These are phyloP conservation scores for Sphinx pinastri DNA, from an alignment of 2,888 invertebrate genomes.

Conservation along the genomic window DNA sequence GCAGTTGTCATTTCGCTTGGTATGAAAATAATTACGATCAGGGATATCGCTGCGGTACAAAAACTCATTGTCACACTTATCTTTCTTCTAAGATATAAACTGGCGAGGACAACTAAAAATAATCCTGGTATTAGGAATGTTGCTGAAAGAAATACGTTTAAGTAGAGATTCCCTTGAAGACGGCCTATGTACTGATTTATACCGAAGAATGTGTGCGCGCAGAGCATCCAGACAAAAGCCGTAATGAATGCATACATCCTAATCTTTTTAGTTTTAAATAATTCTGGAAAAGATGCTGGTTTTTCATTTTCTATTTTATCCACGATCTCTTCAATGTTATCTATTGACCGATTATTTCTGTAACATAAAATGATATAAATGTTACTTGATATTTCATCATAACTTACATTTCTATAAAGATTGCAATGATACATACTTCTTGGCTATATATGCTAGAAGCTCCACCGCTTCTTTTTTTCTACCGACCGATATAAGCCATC, in stretches of 20 bases:
- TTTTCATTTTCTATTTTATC: conserved; percentile 60
- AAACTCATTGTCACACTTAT: conserved; percentile 61
- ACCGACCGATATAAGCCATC: conserved; percentile 90
- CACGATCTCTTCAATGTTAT: conserved; percentile 62
- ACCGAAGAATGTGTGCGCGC: conserved; percentile 92
- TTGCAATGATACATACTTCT: conserved; percentile 50
- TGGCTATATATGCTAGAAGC: conserved; percentile 86
- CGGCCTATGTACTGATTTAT: conserved; percentile 91
- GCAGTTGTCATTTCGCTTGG: conserved; percentile 56
- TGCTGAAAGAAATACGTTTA: conserved; percentile 90
- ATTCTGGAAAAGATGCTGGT: conserved; percentile 73
- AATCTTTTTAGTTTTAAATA: conserved; percentile 87
- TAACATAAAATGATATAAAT: conserved; percentile 35
- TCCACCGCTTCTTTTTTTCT: conserved; percentile 84
- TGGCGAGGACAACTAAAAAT: conserved; percentile 59
- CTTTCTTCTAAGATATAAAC: conserved; percentile 63
- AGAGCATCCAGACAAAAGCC: conserved; percentile 90
- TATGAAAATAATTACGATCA: conserved; percentile 67
- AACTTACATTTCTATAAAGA: neutral
- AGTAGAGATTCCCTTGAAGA: conserved; percentile 89
- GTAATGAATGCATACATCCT: conserved; percentile 87
- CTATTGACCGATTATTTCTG: conserved; percentile 72
- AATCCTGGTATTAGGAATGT: conserved; percentile 59
- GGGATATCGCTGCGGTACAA: conserved; percentile 56
- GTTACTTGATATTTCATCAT: conserved; percentile 6